phyloP scores from a whole-genome alignment of 2,888 invertebrate genomes.

The Dorcus parallelipipedus region DNA sequence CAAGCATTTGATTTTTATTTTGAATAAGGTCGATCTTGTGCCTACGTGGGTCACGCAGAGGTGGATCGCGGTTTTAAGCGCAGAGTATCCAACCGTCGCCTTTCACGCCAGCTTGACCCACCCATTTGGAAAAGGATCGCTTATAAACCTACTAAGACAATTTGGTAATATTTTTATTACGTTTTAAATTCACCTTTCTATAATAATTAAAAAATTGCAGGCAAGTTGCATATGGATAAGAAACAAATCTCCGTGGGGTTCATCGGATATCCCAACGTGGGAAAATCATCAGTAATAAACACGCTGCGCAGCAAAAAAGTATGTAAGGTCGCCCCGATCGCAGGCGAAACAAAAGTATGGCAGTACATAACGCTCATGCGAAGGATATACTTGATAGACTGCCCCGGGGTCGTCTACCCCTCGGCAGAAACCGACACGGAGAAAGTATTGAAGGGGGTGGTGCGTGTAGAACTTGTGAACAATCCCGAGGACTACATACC shows the following conservation, averaged over 20 bases:
- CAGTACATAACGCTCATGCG: conserved; percentile 98
- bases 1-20: conserved; percentile 94
- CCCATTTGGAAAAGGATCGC: conserved; percentile 96
- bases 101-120: conserved; percentile 98
- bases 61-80: conserved; percentile 93
- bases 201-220: conserved; percentile 22
- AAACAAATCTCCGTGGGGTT: conserved; percentile 99
- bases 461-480: conserved; percentile 90
- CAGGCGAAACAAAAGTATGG: conserved; percentile 98
- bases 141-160: conserved; percentile 93
- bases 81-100: conserved; percentile 95
- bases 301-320: conserved; percentile 95
- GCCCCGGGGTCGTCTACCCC: conserved; percentile 98
- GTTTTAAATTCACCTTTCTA: not conserved
- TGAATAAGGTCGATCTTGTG: conserved; percentile 95
- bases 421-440: conserved; percentile 93
- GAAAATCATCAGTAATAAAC: conserved; percentile 98
- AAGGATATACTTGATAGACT: conserved; percentile 95
- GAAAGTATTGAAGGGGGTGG: conserved; percentile 95
- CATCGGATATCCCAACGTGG: conserved; percentile 98
- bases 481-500: conserved; percentile 94
- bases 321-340: conserved; percentile 97
- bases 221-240: conserved; percentile 89
- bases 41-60: conserved; percentile 98
- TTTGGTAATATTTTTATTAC: conserved; percentile 55